Conservation (phyloP, 2,113 vertebrate species). For the Podiceps cristatus region DNA sequence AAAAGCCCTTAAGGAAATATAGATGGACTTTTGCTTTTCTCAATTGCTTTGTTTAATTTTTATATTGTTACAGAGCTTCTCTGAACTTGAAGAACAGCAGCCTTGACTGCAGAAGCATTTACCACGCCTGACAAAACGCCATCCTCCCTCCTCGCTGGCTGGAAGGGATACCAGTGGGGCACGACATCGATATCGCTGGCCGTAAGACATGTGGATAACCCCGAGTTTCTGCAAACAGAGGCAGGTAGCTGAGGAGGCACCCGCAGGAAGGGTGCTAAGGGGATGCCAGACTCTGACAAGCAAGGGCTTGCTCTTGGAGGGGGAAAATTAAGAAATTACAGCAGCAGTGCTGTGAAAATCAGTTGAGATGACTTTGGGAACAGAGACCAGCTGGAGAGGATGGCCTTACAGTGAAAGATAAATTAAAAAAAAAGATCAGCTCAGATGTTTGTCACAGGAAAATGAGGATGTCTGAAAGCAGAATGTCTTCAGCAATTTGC, state of each 20-base stretch:
- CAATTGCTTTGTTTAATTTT: not conserved
- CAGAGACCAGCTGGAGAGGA: not conserved
- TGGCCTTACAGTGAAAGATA: not conserved
- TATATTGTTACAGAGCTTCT: not conserved
- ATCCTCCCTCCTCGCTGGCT: not conserved
- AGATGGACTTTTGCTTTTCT: not conserved
- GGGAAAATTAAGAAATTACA: not conserved
- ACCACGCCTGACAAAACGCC: not conserved
- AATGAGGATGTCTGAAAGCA: not conserved
- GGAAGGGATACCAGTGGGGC: not conserved
- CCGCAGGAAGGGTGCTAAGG: not conserved
- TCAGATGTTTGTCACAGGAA: not conserved
- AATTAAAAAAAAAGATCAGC: not conserved
- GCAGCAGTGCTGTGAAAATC: not conserved
- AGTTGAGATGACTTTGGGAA: not conserved
- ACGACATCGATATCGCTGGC: not conserved
- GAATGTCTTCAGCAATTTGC: not conserved
- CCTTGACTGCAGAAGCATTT: not conserved
- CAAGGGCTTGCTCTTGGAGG: not conserved
- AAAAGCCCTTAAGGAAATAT: not conserved
- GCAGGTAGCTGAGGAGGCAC: not conserved
- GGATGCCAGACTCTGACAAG: not conserved
- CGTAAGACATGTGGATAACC: no score
- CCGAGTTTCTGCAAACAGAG: not conserved
- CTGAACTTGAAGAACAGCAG: not conserved